Conservation (phyloP, 2,113 vertebrate genomes). For the Barbus barbus region DNA sequence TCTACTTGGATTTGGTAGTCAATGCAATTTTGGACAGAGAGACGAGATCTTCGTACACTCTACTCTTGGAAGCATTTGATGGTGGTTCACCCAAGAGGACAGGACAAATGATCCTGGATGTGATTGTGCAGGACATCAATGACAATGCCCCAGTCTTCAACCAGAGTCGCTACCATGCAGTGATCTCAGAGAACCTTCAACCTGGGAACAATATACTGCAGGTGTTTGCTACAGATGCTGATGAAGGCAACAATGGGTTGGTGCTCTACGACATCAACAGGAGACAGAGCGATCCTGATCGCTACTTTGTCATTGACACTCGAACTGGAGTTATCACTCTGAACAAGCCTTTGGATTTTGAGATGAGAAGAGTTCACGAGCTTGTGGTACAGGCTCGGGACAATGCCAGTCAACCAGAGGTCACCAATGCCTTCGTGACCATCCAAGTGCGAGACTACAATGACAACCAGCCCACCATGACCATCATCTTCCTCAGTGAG, state of each 20-base stretch:
- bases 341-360: slow-evolving; percentile 84
- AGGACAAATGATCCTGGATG: slow-evolving; percentile 79
- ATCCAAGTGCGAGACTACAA: slow-evolving; percentile 87
- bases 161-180: slow-evolving; percentile 84
- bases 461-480: slow-evolving; percentile 90
- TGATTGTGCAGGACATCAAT: slow-evolving; percentile 83
- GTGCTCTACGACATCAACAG: slow-evolving; percentile 86
- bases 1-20: slow-evolving; percentile 81
- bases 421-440: slow-evolving; percentile 85
- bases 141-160: slow-evolving; percentile 87
- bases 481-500: slow-evolving; percentile 88
- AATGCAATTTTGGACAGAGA: slow-evolving; percentile 81
- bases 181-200: slow-evolving; percentile 82
- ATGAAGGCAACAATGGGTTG: slow-evolving; percentile 82
- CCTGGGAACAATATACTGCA: slow-evolving; percentile 83
- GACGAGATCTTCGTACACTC: slow-evolving; percentile 74
- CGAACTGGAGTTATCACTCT: slow-evolving; percentile 80
- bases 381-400: slow-evolving; percentile 86
- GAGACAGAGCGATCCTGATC: slow-evolving; percentile 84
- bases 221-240: slow-evolving; percentile 82
- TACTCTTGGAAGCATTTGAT: slow-evolving; percentile 84
- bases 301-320: slow-evolving; percentile 81
- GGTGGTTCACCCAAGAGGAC: slow-evolving; percentile 80
- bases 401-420: slow-evolving; percentile 81
- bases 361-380: slow-evolving; percentile 84